Evolutionary conservation across 2,113 vertebrate species (phyloP), one percentile per base, ranked within the genome.

Genomic region (Microcebus murinus): DNA sequence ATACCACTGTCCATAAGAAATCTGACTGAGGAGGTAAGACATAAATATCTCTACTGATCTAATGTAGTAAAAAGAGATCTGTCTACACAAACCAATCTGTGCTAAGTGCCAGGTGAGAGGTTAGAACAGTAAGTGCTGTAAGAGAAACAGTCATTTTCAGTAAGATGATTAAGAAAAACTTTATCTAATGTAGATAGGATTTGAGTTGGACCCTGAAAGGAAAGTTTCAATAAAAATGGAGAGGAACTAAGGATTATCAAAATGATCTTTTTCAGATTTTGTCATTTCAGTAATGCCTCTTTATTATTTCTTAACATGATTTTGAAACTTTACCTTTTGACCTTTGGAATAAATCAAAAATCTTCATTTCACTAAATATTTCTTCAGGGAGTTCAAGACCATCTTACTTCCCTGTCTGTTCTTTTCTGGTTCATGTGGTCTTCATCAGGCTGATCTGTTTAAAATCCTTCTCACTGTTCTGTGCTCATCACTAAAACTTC

Each of bases 181-280:
- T 83, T 36, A 77, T 34, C 55, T 84, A 63, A n/a, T 73, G 7
- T 50, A 39, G 34, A 42, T 84, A 52, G n/a, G 55, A 74, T 52
- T 48, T 84, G 50, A 92, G 45, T 57, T 97, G 70, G 65, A 9
- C 17, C 55, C 61, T 77, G 61, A 70, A 85, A 88, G 50, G 55
- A 91, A 93, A 81, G 39, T 92, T 94, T 93, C 57, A 90, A 25
- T 96, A 68, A 89, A 91, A 96, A 88, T 68, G 23, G 67, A 86
- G 52, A 95, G 71, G 48, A 92, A 57, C 13, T 85, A 52, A 84
- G 4, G 18, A 52, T 96, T 89, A 94, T 84, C 52, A 84, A 87
- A 94, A 77, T 74, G 87, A 87, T 81, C 27, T 31, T 94, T 91
- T 91, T 82, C 59, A 87, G 61, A 91, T 83, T 96, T 76, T 82